Evolutionary conservation across 2,797 vertebrate species (phyloP).

Genomic region (Saxicola maurus): DNA sequence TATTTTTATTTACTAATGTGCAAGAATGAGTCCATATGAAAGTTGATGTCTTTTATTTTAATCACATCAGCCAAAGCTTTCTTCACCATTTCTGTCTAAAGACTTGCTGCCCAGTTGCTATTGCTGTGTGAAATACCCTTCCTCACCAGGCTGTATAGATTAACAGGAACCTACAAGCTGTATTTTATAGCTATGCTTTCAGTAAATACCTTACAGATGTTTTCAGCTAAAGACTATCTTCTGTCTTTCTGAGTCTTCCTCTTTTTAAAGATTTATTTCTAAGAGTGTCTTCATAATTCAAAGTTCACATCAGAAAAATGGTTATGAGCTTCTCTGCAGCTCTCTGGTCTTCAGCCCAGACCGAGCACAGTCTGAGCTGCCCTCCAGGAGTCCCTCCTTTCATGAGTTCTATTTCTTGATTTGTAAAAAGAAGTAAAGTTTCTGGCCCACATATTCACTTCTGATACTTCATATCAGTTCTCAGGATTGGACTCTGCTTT

Average conservation of each 20-base stretch:
- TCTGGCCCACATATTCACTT: neutral
- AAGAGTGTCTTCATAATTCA: neutral
- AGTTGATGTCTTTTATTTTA: neutral
- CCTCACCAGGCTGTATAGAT: neutral
- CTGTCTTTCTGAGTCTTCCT: neutral
- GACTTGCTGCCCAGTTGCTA: neutral
- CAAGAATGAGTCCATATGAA: neutral
- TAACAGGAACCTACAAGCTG: neutral
- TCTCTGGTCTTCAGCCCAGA: neutral
- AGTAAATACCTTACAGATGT: neutral
- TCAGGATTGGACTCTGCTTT: neutral
- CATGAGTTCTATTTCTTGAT: neutral
- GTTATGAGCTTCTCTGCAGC: neutral
- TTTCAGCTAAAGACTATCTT: neutral
- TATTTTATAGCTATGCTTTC: neutral
- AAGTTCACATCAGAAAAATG: neutral
- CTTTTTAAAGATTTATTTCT: neutral
- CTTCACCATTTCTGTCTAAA: neutral
- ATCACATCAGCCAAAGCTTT: neutral
- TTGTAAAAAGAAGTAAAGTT: neutral
- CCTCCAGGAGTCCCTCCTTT: neutral
- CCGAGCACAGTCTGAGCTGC: fast-evolving
- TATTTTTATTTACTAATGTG: neutral
- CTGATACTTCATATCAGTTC: neutral
- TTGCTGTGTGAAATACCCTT: neutral